These are phyloP conservation scores for Crotalus viridis DNA, from an alignment of 2,113 vertebrate genomes.

Conservation along the genomic window DNA sequence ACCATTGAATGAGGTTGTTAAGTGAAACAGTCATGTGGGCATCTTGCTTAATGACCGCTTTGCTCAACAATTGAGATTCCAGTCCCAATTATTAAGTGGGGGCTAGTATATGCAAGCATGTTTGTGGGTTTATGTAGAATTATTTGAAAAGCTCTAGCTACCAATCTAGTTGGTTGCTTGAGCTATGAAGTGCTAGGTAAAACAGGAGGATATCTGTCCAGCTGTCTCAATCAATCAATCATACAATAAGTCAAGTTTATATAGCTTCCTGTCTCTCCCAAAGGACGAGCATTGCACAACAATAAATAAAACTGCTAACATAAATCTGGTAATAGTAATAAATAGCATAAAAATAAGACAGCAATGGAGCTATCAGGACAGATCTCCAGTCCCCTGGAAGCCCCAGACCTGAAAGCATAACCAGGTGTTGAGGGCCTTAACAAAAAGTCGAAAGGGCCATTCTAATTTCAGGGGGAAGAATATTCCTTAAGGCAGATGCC, in stretches of 20 bases:
- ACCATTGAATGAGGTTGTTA: too few relatives aligned
- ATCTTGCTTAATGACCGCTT: too few relatives aligned
- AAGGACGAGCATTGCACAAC: too few relatives aligned
- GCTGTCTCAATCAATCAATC: too few relatives aligned
- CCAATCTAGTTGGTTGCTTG: neutral
- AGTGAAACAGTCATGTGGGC: too few relatives aligned
- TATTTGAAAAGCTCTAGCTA: neutral
- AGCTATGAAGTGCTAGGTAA: neutral
- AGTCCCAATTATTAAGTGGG: too few relatives aligned
- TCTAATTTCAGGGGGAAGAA: neutral
- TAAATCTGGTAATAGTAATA: neutral
- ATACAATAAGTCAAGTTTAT: too few relatives aligned
- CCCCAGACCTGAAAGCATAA: neutral
- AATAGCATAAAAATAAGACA: neutral
- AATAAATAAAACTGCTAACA: too few relatives aligned
- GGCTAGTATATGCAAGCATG: too few relatives aligned
- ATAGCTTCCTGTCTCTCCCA: too few relatives aligned
- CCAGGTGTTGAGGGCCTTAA: neutral
- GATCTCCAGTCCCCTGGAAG: neutral
- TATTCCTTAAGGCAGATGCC: neutral
- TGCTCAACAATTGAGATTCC: too few relatives aligned
- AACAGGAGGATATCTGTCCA: neutral
- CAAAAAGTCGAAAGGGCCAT: neutral
- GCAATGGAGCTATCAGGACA: neutral
- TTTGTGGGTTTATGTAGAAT: neutral